Evolutionary conservation across 2,797 vertebrate species (phyloP), one percentile per base, ranked within the genome.

Genomic region (Calcarius lapponicus): DNA sequence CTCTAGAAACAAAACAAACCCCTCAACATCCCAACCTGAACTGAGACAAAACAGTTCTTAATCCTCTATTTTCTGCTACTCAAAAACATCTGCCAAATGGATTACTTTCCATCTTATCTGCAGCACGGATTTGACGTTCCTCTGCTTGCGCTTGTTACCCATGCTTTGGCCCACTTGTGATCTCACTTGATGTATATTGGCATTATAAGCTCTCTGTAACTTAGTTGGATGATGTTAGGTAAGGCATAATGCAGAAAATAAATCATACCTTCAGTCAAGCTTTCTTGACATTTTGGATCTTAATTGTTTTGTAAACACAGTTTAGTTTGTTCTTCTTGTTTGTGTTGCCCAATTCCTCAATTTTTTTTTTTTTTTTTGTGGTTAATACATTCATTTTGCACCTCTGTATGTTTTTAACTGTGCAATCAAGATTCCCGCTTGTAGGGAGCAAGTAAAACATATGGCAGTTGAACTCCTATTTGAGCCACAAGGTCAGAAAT

Each of bases 71-170:
- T 60, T 29, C 0, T 51, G 40, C 65, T 84, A 17, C 62, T 73
- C 40, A 76, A 48, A 93, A 86, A n/a, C 93, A 61, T 88, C 50
- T 66, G 69, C 87, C 73, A 83, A 36, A 67, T 86, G 54, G 78
- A 61, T 88, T 93, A 53, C 76, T 79, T 92, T 64, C 69, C 78
- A 60, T 87, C 60, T 75, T 96, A 94, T 95, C 66, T 97, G 38
- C 47, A 92, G 76, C 94, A 83, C n/a, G 51, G 87, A 80, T 92
- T 62, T 95, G 42, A 56, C 83, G 82, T 94, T 96, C 91, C 57
- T 94, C 64, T 87, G 80, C 62, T 88, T 82, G 38, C 90, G 64
- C 87, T 80, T 86, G 53, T 94, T 88, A 69, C 54, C 0, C 45
- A 70, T 83, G 83, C 61, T 92, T 85, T 93, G 73, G 80, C 67